Evolutionary conservation across 2,888 invertebrate genomes (phyloP).

Genomic region (Argyra leucocephala): DNA sequence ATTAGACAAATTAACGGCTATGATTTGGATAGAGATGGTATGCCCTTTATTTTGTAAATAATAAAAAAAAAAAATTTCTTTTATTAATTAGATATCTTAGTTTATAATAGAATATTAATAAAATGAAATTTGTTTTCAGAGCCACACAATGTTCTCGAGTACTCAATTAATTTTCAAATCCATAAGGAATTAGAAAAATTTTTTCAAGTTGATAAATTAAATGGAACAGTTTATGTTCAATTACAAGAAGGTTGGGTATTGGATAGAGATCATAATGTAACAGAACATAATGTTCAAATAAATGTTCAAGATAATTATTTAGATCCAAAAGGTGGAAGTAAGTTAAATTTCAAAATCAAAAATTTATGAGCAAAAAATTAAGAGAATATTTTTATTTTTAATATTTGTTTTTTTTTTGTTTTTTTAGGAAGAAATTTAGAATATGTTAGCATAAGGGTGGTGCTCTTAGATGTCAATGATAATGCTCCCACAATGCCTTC

Average conservation of each 20-base stretch:
- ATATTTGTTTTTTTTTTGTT: conserved; percentile 22
- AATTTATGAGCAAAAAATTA: conserved; percentile 20
- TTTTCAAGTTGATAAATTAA: conserved; percentile 46
- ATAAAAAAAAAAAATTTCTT: no score
- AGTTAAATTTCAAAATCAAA: conserved; percentile 16
- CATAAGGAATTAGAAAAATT: conserved; percentile 44
- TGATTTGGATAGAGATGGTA: conserved; percentile 54
- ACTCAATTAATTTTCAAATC: conserved; percentile 46
- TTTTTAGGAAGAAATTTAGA: conserved; percentile 35
- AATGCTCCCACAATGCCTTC: conserved; percentile 48
- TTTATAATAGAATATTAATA: neutral
- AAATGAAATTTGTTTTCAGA: conserved; percentile 32
- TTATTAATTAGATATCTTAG: no score
- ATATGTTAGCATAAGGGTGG: conserved; percentile 21
- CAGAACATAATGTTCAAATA: conserved; percentile 45
- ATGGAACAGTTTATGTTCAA: conserved; percentile 45
- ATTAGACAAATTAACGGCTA: conserved; percentile 38
- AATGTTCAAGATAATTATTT: conserved; percentile 49
- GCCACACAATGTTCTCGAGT: conserved; percentile 48
- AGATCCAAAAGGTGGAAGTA: conserved; percentile 40
- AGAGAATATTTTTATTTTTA: neutral
- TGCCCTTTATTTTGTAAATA: no score
- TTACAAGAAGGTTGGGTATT: conserved; percentile 44
- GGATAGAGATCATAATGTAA: conserved; percentile 48
- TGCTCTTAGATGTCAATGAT: conserved; percentile 53